phyloP scores from a whole-genome alignment of 2,113 vertebrate species.

The Macquaria ambigua region DNA sequence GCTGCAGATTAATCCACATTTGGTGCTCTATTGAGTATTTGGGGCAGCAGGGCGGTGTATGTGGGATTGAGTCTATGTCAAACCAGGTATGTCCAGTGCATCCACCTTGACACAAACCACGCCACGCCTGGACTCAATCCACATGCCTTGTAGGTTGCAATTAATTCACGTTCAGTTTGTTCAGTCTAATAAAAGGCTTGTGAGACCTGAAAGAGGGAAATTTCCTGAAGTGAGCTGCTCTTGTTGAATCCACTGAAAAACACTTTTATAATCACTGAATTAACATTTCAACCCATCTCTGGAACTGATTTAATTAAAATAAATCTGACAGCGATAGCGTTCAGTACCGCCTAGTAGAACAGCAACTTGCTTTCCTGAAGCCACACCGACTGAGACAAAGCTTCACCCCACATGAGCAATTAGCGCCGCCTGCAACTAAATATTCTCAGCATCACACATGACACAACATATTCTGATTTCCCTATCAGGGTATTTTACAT shows the following conservation, averaged over 20 bases:
- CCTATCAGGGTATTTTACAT: conserved; percentile 52
- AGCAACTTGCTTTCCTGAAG: conserved; percentile 23
- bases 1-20: neutral
- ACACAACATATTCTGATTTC: conserved; percentile 48
- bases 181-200: neutral
- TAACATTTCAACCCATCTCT: conserved; percentile 46
- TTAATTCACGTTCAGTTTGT: neutral
- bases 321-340: conserved; percentile 25
- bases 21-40: neutral
- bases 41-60: neutral
- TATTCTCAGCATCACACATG: conserved; percentile 55
- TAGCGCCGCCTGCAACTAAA: conserved; percentile 42
- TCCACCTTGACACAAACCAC: neutral
- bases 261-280: conserved; percentile 45
- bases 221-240: conserved; percentile 8
- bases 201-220: conserved; percentile 7
- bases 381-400: conserved; percentile 20
- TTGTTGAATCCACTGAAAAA: conserved; percentile 41
- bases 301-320: conserved; percentile 53
- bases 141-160: neutral
- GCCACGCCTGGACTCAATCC: neutral
- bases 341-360: neutral
- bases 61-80: neutral
- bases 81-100: neutral
- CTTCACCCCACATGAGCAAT: conserved; percentile 60